phyloP scores from a whole-genome alignment of 1,140 invertebrate species.

The Drosophila kikkawai region DNA sequence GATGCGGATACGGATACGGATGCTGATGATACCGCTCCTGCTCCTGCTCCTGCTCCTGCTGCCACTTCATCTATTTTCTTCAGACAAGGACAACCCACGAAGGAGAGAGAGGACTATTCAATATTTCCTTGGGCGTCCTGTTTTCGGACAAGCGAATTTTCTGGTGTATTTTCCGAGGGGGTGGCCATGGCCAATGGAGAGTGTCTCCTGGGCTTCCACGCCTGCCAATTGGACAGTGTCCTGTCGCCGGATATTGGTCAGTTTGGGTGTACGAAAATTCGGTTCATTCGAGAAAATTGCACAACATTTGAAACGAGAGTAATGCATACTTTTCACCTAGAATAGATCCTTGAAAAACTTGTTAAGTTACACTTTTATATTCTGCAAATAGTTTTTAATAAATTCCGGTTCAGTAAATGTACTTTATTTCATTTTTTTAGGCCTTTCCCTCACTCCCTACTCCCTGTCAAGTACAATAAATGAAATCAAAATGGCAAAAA shows the following conservation, averaged over 20 bases:
- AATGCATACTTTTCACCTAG: background rate
- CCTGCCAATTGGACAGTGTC: constrained; percentile 62
- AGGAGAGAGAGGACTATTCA: constrained; percentile 44
- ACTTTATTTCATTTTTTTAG: background rate
- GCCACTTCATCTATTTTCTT: constrained; percentile 15
- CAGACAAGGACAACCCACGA: constrained; percentile 23
- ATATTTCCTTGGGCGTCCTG: constrained; percentile 51
- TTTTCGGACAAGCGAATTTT: constrained; percentile 8
- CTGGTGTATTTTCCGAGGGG: constrained; percentile 1
- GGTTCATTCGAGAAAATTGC: constrained; percentile 25
- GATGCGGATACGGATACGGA: constrained; percentile 37
- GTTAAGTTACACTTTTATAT: background rate
- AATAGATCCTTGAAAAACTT: no score
- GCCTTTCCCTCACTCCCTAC: background rate
- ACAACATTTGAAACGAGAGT: constrained; percentile 7
- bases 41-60: constrained; percentile 13
- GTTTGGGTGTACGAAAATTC: constrained; percentile 24
- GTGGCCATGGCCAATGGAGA: constrained; percentile 55
- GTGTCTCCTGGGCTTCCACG: constrained; percentile 35
- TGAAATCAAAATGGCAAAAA: constrained; percentile 74
- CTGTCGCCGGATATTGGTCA: constrained; percentile 64
- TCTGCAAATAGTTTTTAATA: background rate
- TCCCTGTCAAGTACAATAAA: constrained; percentile 64
- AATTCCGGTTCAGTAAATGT: background rate
- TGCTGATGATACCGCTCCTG: constrained; percentile 58